phyloP scores from a whole-genome alignment of 2,113 vertebrate species.

The Chionis minor region DNA sequence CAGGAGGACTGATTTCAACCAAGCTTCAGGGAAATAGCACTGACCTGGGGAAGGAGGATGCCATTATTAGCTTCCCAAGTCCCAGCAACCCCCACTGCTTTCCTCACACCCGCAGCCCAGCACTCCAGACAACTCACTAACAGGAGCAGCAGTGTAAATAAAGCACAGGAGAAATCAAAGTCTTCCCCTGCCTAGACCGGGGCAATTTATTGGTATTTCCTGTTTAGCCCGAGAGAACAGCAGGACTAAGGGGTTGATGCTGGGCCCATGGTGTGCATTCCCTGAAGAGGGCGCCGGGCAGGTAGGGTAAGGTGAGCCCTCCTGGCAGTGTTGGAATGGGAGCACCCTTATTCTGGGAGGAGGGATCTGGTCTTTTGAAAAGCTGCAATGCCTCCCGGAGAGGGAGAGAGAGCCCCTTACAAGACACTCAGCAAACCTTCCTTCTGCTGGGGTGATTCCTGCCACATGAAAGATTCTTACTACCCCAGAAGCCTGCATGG shows the following conservation, averaged over 20 bases:
- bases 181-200: not conserved
- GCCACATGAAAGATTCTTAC: not conserved
- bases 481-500: not conserved
- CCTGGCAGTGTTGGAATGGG: not conserved
- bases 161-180: not conserved
- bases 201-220: not conserved
- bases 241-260: not conserved
- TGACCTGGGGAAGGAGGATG: not conserved
- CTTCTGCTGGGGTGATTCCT: not conserved
- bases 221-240: not conserved
- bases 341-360: not conserved
- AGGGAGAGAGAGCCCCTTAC: not conserved
- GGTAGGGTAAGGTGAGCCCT: accelerated
- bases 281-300: not conserved
- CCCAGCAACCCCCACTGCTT: not conserved
- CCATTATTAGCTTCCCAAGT: not conserved
- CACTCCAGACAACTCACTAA: not conserved
- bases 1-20: not conserved
- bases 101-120: not conserved
- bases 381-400: not conserved
- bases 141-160: not conserved
- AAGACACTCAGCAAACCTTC: not conserved
- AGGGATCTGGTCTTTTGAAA: not conserved
- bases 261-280: accelerated
- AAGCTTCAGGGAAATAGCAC: not conserved